Base-by-base conservation (phyloP, 2,113 vertebrate species). In the Takifugu bimaculatus region DNA sequence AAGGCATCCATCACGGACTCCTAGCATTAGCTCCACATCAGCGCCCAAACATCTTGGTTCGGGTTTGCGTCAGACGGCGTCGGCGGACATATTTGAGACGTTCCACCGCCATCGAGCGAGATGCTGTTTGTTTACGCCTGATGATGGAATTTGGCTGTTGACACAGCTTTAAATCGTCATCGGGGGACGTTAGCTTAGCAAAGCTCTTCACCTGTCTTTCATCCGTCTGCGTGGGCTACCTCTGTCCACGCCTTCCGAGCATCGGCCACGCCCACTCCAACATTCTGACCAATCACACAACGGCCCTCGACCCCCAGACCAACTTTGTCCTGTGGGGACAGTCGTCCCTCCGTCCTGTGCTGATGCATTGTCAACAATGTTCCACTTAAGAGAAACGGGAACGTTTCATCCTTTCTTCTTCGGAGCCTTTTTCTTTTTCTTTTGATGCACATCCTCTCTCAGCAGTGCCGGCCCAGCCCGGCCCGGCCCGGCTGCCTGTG, bases 1-100 rank as follows among this genome's bases (percentile, higher is more conserved):
- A 78, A 75, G 62, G 60, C 79, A 85, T 87, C 82, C 77, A 88
- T 86, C 88, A 85, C 26, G 64, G 55, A n/a, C 52, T 68, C 51
- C 11, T 29, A 54, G 60, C 63, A 73, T 82, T 75, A 81, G 82
- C 78, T 61, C 65, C 76, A 74, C 70, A 73, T 75, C 63, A 2
- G 54, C 61, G 72, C 77, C 45, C 62, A 51, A 35, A 53, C 65
- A 70, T 63, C 71, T 64, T 45, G 66, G 56, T 65, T 51, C 51
- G 45, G 54, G 54, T 73, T 72, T 43, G 62, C 44, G 44, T 68
- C 45, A 61, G 54, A 76, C 55, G 63, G 54, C 57, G 60, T 52
- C 26, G 26, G 26, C 49, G 60, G 64, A 25, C 13, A 15, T 6
- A 13, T 66, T 63, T 6, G 9, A 48, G 28, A 15, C 2, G 52